Percentiles rank a stretch among this genome's conserved stretches.
Conservation (phyloP, 92 coral and sea anemone genomes). For the Porites rus region DNA sequence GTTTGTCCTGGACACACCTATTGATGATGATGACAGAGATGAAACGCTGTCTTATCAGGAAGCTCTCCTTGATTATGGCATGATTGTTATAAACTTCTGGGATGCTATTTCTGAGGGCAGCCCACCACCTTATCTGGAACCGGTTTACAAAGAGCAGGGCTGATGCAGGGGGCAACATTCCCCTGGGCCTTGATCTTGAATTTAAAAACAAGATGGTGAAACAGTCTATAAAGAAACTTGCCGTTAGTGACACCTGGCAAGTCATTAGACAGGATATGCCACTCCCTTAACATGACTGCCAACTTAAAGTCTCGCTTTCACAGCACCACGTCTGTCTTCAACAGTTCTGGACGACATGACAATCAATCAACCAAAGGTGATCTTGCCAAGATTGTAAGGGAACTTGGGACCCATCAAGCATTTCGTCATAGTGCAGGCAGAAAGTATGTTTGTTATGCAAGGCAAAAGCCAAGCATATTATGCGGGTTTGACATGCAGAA, state of each 20-base stretch:
- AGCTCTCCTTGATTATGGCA: slow-evolving; percentile 75
- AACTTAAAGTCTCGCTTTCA: slow-evolving; percentile 67
- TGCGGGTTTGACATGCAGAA: slow-evolving; percentile 68
- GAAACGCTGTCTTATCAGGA: slow-evolving; percentile 80
- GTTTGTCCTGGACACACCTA: slow-evolving; percentile 1
- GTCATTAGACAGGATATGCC: slow-evolving; percentile 74
- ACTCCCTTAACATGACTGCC: slow-evolving; percentile 66
- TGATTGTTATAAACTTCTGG: slow-evolving; percentile 65
- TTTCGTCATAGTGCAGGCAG: slow-evolving; percentile 69
- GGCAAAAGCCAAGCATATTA: slow-evolving; percentile 66
- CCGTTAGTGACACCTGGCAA: not conserved
- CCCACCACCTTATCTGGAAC: slow-evolving; percentile 87
- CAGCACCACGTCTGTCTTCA: slow-evolving; percentile 52
- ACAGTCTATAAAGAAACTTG: too few species aligned
- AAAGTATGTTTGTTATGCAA: slow-evolving; percentile 54
- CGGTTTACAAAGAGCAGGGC: slow-evolving; percentile 72
- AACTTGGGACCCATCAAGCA: slow-evolving; percentile 63
- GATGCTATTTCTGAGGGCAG: slow-evolving; percentile 73
- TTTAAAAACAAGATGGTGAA: slow-evolving; percentile 10
- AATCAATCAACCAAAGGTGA: slow-evolving; percentile 67
- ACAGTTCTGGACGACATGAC: slow-evolving; percentile 75
- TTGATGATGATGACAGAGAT: slow-evolving; percentile 49
- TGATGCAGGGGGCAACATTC: slow-evolving; percentile 74
- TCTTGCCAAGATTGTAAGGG: slow-evolving; percentile 61
- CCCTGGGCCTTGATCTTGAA: slow-evolving; percentile 72